Evolutionary conservation across 1,140 invertebrate species (phyloP).

Genomic region (Bombus cullumanus): DNA sequence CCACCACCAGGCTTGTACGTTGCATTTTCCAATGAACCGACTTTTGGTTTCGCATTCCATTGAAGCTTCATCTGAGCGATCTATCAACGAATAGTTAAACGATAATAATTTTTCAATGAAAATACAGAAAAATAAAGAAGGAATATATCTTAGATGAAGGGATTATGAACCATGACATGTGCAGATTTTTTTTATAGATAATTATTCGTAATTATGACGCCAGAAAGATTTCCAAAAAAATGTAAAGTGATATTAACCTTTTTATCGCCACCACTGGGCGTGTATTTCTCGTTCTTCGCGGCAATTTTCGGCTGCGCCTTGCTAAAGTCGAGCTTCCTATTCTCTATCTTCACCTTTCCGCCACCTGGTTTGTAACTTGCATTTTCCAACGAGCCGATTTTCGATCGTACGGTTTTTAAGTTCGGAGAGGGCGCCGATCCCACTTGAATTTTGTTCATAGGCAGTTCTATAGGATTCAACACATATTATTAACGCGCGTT

Average conservation of each 20-base stretch:
- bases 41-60: constrained; percentile 96
- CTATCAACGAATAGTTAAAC: constrained; percentile 79
- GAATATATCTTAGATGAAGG: too few relatives aligned
- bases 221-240: not conserved
- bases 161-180: not conserved
- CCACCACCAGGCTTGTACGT: constrained; percentile 95
- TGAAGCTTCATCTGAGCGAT: constrained; percentile 93
- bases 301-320: constrained; percentile 92
- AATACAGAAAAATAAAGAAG: too few relatives aligned
- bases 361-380: constrained; percentile 95
- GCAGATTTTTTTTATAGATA: not conserved
- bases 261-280: constrained; percentile 94
- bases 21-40: constrained; percentile 97
- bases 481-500: constrained; percentile 12
- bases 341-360: constrained; percentile 95
- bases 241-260: constrained; percentile 86
- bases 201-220: not conserved
- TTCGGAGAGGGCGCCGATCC: constrained; percentile 95
- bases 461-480: constrained; percentile 85
- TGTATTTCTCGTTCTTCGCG: constrained; percentile 95
- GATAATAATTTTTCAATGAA: not conserved
- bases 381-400: constrained; percentile 97
- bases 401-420: constrained; percentile 94
- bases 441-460: constrained; percentile 97
- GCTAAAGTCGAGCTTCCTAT: constrained; percentile 92